phyloP scores from a whole-genome alignment of 2,113 vertebrate species.

The Xenus cinereus region DNA sequence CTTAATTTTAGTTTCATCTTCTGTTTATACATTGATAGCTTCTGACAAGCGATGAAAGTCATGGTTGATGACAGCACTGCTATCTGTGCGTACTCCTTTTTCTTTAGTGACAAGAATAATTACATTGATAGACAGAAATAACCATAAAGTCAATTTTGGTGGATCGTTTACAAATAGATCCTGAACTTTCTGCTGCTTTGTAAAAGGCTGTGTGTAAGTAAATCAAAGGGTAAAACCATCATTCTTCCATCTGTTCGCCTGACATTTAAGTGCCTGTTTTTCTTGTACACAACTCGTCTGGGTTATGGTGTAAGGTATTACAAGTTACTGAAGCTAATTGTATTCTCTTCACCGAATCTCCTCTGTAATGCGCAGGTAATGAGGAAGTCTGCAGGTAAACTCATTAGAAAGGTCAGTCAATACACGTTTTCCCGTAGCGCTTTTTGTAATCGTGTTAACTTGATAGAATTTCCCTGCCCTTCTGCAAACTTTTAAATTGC shows the following conservation, averaged over 20 bases:
- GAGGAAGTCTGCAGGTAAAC: conserved; percentile 46
- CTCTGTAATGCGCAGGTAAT: conserved; percentile 31
- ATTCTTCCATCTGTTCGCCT: not conserved
- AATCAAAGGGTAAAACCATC: not conserved
- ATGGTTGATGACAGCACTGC: not conserved
- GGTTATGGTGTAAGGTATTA: not conserved
- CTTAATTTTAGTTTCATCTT: not conserved
- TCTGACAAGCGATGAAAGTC: not conserved
- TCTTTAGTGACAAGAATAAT: not conserved
- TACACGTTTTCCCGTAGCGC: conserved; percentile 38
- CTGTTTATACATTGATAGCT: not conserved
- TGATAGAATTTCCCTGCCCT: not conserved
- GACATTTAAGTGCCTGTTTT: not conserved
- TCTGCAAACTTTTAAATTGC: not conserved
- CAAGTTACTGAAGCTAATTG: conserved; percentile 9
- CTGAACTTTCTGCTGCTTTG: not conserved
- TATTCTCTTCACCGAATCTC: conserved; percentile 4
- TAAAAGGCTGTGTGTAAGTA: not conserved
- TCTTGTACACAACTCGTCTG: not conserved
- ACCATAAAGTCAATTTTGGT: not conserved
- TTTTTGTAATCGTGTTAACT: conserved; percentile 33
- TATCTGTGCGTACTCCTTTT: not conserved
- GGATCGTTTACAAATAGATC: not conserved
- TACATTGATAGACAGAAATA: not conserved
- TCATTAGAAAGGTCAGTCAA: conserved; percentile 36